Percentiles rank a stretch among this genome's conserved stretches.
Evolutionary conservation across 2,888 invertebrate genomes (phyloP).

Genomic region (Micoletzkya japonica): DNA sequence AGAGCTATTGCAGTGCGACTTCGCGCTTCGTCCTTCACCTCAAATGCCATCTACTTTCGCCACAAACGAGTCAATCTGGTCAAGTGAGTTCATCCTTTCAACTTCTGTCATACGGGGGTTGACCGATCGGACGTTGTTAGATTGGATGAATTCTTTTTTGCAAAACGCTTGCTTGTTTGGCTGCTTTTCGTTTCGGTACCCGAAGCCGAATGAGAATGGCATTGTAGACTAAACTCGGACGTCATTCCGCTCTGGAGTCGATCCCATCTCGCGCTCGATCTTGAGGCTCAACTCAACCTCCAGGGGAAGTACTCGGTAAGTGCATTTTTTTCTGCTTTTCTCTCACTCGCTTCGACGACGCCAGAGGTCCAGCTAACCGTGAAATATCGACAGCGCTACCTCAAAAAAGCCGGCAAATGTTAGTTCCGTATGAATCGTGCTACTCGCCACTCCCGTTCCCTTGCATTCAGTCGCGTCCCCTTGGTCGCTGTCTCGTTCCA

Average conservation of each 20-base stretch:
- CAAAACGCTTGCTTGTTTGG: background rate
- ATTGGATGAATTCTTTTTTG: too few relatives aligned
- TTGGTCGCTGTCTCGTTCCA: conserved; percentile 37
- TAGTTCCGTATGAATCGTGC: background rate
- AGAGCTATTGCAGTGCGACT: conserved; percentile 3
- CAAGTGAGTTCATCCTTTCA: conserved; percentile 16
- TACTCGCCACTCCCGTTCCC: background rate
- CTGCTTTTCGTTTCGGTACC: background rate
- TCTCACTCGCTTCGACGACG: background rate
- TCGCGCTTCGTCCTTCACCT: conserved; percentile 19
- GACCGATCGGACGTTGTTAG: too few relatives aligned
- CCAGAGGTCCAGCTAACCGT: background rate
- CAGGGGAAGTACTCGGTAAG: conserved; percentile 25
- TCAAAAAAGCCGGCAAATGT: too few relatives aligned
- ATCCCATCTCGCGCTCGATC: conserved; percentile 10
- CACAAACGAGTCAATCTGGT: conserved; percentile 27
- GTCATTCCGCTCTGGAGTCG: conserved; percentile 25
- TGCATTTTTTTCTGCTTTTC: background rate
- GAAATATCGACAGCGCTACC: background rate
- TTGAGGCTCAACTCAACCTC: conserved; percentile 22
- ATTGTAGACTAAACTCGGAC: conserved; percentile 15
- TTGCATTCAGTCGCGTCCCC: conserved; percentile 35
- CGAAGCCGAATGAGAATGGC: background rate
- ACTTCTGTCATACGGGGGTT: too few relatives aligned
- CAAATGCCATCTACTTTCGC: conserved; percentile 28